Conservation (phyloP, 35 echinoderm and acorn worm species). For the Acanthaster planci region DNA sequence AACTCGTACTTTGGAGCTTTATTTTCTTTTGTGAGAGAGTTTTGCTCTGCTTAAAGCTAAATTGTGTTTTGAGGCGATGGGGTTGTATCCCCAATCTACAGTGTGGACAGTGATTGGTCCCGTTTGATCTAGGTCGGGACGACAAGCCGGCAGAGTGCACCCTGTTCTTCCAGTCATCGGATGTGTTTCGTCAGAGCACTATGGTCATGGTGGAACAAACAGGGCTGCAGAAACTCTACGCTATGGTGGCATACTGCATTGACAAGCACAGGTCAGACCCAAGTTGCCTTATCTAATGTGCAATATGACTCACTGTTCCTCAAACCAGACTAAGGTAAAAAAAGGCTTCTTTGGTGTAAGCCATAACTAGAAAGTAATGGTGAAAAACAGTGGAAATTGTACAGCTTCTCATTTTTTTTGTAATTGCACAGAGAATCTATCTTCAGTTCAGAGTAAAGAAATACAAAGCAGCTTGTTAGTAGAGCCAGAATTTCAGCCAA, state of each 20-base stretch:
- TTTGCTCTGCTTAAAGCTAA: too few species aligned
- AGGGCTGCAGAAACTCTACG: constrained; percentile 76
- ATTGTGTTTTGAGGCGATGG: neutral
- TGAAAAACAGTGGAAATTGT: too few species aligned
- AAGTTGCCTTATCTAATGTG: too few species aligned
- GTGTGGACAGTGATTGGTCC: neutral
- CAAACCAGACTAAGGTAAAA: too few species aligned
- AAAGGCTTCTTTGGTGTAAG: too few species aligned
- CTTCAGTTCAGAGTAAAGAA: too few species aligned
- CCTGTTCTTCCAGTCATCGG: constrained; percentile 68
- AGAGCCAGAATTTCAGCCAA: too few species aligned
- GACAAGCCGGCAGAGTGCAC: constrained; percentile 80
- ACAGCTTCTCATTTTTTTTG: too few species aligned
- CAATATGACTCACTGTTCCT: too few species aligned
- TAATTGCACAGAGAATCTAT: too few species aligned
- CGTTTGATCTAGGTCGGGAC: constrained; percentile 70
- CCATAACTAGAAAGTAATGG: too few species aligned
- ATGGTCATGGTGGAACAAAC: constrained; percentile 97
- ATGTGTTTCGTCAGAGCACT: constrained; percentile 88
- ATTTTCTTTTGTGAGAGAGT: neutral
- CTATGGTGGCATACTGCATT: constrained; percentile 92
- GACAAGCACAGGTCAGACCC: constrained; percentile 46
- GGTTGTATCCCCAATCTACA: neutral
- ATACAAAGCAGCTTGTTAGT: too few species aligned
- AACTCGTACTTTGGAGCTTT: neutral